phyloP scores from a whole-genome alignment of 2,888 invertebrate species.

The Thymelicus lineola region DNA sequence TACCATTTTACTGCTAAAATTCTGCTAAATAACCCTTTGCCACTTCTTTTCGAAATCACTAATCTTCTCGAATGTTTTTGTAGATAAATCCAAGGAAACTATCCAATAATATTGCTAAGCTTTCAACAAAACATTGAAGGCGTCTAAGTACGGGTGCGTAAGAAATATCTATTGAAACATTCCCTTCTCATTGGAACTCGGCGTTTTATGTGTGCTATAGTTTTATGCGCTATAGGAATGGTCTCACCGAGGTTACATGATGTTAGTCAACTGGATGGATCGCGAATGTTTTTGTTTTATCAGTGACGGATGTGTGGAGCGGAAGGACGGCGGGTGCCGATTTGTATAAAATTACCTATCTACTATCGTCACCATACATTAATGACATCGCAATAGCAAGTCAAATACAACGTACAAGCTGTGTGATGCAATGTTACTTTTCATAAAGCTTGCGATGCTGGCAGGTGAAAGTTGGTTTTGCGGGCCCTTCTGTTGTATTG shows the following conservation, averaged over 20 bases:
- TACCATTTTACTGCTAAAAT: too few species aligned
- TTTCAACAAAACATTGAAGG: too few species aligned
- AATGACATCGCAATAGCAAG: constrained; percentile 1
- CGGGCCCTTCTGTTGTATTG: background rate
- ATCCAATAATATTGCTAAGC: too few species aligned
- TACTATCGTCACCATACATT: constrained; percentile 43
- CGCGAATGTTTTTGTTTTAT: constrained; percentile 63
- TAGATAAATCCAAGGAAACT: too few species aligned
- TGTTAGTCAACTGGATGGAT: constrained; percentile 42
- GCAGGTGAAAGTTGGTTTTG: constrained; percentile 1
- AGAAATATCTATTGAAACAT: too few species aligned
- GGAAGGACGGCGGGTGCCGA: constrained; percentile 63
- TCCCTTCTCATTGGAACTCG: too few species aligned
- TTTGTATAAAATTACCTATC: constrained; percentile 42
- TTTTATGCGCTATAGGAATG: background rate
- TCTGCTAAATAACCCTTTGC: too few species aligned
- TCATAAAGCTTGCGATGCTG: background rate
- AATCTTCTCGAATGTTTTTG: too few species aligned
- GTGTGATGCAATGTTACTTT: constrained; percentile 2
- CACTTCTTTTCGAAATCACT: too few species aligned
- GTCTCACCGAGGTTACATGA: background rate
- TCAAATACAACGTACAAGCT: background rate
- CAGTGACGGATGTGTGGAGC: constrained; percentile 73
- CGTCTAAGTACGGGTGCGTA: too few species aligned
- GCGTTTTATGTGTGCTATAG: too few species aligned